A percentile compares a stretch with the other conserved stretches of the same genome.
Evolutionary conservation across 2,113 vertebrate genomes (phyloP).

Genomic region (Pheucticus melanocephalus): DNA sequence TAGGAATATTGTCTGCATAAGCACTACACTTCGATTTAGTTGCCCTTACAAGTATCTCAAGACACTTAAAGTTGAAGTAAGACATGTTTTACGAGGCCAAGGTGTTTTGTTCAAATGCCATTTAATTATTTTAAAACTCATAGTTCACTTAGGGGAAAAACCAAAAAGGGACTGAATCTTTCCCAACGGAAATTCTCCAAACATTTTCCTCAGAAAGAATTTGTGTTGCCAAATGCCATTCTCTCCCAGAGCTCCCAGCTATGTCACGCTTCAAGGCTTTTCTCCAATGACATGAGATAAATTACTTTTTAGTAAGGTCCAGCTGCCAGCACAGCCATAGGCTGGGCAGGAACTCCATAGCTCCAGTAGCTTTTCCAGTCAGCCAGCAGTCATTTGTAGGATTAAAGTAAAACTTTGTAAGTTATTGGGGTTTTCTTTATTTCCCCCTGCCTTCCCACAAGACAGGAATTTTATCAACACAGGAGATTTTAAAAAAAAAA

Average conservation of each 20-base stretch:
- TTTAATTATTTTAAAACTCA: neutral
- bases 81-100: neutral
- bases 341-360: neutral
- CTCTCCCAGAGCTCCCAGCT: neutral
- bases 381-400: neutral
- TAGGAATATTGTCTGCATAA: neutral
- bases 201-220: neutral
- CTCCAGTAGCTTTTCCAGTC: neutral
- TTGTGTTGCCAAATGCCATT: too few relatives aligned
- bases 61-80: neutral
- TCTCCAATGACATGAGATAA: neutral
- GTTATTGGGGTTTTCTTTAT: neutral
- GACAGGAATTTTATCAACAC: neutral
- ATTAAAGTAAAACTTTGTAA: neutral
- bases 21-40: neutral
- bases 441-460: neutral
- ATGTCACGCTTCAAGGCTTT: neutral
- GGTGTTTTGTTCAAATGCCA: neutral
- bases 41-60: neutral
- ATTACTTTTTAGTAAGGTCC: neutral
- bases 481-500: neutral
- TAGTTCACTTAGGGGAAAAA: neutral
- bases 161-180: neutral
- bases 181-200: neutral
- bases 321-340: neutral